A percentile compares a stretch with the other conserved stretches of the same genome.
phyloP scores from a whole-genome alignment of 1,140 invertebrate genomes.

The Phymastichus coffea region DNA sequence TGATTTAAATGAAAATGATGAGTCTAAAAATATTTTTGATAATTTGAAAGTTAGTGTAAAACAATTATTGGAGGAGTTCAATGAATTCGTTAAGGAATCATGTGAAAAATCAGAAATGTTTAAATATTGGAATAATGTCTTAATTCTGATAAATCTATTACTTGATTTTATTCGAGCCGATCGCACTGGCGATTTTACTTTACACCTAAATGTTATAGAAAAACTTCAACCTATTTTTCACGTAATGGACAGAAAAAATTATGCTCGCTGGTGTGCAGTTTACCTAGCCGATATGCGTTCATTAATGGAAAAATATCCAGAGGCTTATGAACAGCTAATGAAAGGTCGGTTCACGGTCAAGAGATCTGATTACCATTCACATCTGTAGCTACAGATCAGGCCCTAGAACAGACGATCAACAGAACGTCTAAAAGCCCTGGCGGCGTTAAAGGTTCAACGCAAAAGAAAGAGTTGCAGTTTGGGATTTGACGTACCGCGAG shows the following conservation, averaged over 20 bases:
- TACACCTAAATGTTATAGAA: slow-evolving; percentile 3
- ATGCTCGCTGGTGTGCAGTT: slow-evolving; percentile 19
- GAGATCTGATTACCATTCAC: background rate
- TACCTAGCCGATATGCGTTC: slow-evolving; percentile 14
- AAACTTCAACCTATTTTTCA: slow-evolving; percentile 22
- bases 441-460: background rate
- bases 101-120: slow-evolving; percentile 4
- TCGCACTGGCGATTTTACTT: slow-evolving; percentile 22
- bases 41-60: background rate
- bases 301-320: background rate
- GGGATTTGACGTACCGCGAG: background rate
- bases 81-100: background rate
- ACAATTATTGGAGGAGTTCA: background rate
- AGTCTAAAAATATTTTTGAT: background rate
- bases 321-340: background rate
- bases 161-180: slow-evolving; percentile 18
- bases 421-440: background rate
- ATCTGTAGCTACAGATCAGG: background rate
- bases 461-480: background rate
- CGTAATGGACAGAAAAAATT: slow-evolving; percentile 18
- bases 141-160: background rate
- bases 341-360: slow-evolving; percentile 1
- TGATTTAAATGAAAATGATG: background rate
- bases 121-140: slow-evolving; percentile 7
- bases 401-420: slow-evolving; percentile 3